Evolutionary conservation across 1,140 invertebrate genomes (phyloP), one percentile per base, ranked within the genome.

Genomic region (Subanguina moxae): DNA sequence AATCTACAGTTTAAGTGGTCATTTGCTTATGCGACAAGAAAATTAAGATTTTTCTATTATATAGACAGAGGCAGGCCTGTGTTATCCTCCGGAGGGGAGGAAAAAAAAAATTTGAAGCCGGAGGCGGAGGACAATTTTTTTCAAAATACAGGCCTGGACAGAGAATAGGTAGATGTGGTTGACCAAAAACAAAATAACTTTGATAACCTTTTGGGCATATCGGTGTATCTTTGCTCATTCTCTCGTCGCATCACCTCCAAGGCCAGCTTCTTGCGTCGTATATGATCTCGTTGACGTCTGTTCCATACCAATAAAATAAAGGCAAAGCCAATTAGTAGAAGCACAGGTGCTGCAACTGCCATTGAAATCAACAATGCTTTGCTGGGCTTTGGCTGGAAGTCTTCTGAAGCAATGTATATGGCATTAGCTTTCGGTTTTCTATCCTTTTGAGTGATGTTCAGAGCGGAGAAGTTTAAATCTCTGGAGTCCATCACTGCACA

Each of bases 171-270:
- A n/a, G n/a, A n/a, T n/a, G 0, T n/a, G 57, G 57, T 0, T n/a
- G 1, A 19, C 8, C 7, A 59, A 59, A 23, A 5, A n/a, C 3
- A n/a, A n/a, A n/a, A n/a, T n/a, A n/a, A n/a, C 3, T 38, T 5
- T 38, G 11, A 3, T 62, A 21, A 71, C 68, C 70, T 80, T 19
- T 80, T 73, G 7, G 80, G 80, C 21, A 80, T 70, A 57, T 80
- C 78, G 0, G 66, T 80, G 67, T 80, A 80, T 56, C 78, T 45
- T 17, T 69, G 56, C 25, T 80, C 78, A 25, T 23, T 25, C 59
- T 70, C 68, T 38, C 17, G 38, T 9, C 71, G 64, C 62, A 59
- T 66, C 42, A 57, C 42, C 21, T 76, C 45, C 28, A 73, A 46
- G 48, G 48, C 42, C 30, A 71, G 57, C 59, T 73, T 75, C 9